Percentiles rank a stretch among this genome's conserved stretches.
Conservation (phyloP, 2,888 invertebrate genomes). For the Loripinus fragilis region DNA sequence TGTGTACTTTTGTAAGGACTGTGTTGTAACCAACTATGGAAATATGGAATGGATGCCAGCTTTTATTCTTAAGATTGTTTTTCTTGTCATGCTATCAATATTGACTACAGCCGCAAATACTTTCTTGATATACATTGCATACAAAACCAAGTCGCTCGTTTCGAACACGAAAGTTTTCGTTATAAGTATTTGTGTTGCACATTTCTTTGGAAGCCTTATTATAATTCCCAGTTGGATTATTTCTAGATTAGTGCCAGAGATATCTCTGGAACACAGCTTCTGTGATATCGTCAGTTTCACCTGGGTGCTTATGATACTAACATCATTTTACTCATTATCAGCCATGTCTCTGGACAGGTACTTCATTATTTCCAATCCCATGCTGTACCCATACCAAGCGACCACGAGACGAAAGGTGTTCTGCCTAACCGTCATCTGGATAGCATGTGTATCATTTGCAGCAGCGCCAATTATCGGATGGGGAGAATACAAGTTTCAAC, state of each 20-base stretch:
- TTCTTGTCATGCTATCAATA: constrained; percentile 36
- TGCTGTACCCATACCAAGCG: constrained; percentile 68
- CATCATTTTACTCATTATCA: constrained; percentile 73
- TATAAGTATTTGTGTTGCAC: constrained; percentile 46
- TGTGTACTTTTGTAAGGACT: neutral
- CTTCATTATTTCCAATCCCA: constrained; percentile 72
- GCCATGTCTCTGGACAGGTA: constrained; percentile 73
- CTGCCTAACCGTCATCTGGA: constrained; percentile 63
- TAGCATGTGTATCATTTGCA: constrained; percentile 65
- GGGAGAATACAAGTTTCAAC: constrained; percentile 72
- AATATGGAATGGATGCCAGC: constrained; percentile 44
- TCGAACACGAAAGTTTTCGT: constrained; percentile 59
- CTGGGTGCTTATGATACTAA: constrained; percentile 62
- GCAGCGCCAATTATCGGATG: constrained; percentile 68
- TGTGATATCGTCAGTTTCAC: constrained; percentile 46
- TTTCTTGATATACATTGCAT: constrained; percentile 53
- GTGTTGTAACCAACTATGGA: neutral
- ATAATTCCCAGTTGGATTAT: constrained; percentile 57
- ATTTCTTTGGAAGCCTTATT: constrained; percentile 53
- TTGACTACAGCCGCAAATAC: constrained; percentile 51
- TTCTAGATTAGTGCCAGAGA: constrained; percentile 33
- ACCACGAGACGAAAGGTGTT: constrained; percentile 56
- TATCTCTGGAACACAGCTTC: constrained; percentile 28
- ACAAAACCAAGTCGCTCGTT: constrained; percentile 47
- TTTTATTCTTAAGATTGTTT: constrained; percentile 45